Evolutionary conservation across 2,113 vertebrate species (phyloP).

Genomic region (Myrmecobius fasciatus): DNA sequence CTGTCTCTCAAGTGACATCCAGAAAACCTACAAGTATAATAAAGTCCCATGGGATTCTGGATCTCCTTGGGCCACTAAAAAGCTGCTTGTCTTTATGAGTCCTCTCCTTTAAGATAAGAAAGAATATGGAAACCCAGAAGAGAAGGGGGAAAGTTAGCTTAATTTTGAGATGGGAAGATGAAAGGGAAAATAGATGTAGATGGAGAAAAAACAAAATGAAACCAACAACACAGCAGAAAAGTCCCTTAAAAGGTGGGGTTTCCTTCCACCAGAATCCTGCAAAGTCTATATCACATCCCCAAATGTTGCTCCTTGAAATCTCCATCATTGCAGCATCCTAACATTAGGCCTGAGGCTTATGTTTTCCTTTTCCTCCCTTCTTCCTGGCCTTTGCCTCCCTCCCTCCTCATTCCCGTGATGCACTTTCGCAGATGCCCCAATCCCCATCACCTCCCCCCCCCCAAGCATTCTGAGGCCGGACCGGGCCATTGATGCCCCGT

Average conservation of each 20-base stretch:
- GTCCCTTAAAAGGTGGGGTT: not conserved
- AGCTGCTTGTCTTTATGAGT: not conserved
- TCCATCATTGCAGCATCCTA: not conserved
- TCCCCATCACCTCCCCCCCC: not conserved
- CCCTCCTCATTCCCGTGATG: not conserved
- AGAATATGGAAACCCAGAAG: not conserved
- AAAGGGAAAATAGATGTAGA: rapidly evolving
- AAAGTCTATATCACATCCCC: not conserved
- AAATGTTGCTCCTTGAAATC: not conserved
- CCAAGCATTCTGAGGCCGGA: not conserved
- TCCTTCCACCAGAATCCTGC: not conserved
- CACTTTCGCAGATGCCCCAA: not conserved
- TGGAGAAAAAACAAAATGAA: not conserved
- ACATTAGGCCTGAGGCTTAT: not conserved
- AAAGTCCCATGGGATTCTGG: not conserved
- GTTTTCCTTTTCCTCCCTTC: not conserved
- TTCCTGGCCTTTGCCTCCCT: not conserved
- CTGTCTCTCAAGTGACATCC: not conserved
- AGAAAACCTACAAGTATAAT: not conserved
- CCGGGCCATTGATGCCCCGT: not conserved
- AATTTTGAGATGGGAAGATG: not conserved
- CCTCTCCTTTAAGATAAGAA: not conserved
- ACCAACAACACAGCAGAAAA: not conserved
- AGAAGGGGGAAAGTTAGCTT: not conserved
- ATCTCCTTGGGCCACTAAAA: not conserved